Evolutionary conservation across 2,113 vertebrate species (phyloP).

Genomic region (Diphyllodes magnificus): DNA sequence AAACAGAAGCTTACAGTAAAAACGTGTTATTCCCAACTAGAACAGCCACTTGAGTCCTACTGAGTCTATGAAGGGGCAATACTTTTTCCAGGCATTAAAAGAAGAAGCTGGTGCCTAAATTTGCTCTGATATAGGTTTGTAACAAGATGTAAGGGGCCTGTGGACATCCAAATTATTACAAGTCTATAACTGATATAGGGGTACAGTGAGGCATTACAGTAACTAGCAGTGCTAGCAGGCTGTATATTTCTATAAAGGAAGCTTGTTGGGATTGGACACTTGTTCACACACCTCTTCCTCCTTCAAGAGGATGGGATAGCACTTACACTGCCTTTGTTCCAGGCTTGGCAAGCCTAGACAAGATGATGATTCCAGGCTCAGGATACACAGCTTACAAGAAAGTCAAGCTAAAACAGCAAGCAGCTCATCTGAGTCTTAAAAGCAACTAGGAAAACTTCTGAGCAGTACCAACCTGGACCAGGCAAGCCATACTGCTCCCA

Average conservation of each 20-base stretch:
- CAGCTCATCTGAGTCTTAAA: neutral
- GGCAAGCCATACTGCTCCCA: neutral
- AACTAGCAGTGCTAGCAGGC: neutral
- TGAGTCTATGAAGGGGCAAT: neutral
- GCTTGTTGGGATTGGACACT: neutral
- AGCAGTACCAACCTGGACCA: neutral
- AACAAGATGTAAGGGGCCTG: neutral
- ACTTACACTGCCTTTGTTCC: neutral
- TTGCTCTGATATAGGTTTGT: neutral
- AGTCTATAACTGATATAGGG: fast-evolving
- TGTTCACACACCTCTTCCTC: neutral
- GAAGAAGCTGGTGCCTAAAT: neutral
- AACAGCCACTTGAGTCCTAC: neutral
- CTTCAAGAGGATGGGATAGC: neutral
- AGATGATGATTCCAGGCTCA: neutral
- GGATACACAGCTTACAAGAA: neutral
- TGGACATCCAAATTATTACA: neutral
- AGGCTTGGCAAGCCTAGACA: neutral
- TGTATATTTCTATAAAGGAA: neutral
- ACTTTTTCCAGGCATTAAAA: neutral
- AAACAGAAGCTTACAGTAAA: neutral
- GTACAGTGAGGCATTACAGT: neutral
- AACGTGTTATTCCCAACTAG: neutral
- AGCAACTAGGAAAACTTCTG: neutral
- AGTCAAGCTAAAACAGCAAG: neutral